Evolutionary conservation across 2,113 vertebrate genomes (phyloP).

Genomic region (Psephotus haematonotus): DNA sequence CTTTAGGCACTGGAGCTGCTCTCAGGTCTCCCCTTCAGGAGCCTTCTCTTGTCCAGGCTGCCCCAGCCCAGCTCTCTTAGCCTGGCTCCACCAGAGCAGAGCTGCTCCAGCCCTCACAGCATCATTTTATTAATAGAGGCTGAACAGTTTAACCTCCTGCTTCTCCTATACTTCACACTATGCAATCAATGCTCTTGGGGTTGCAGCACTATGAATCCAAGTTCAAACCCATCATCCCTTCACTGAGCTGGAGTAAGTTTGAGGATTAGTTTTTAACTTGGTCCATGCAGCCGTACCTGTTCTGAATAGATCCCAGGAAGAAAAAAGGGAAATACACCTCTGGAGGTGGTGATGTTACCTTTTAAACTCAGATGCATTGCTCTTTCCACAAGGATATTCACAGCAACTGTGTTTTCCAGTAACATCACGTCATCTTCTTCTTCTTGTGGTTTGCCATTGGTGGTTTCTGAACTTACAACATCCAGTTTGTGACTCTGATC

Average conservation of each 20-base stretch:
- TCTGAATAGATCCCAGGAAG: neutral
- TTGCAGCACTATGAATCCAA: neutral
- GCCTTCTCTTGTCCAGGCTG: neutral
- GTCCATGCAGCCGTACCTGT: neutral
- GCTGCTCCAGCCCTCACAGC: neutral
- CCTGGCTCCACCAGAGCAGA: neutral
- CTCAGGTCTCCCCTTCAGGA: too few species aligned
- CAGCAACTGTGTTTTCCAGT: conserved; percentile 80
- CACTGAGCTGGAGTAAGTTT: neutral
- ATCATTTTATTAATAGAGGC: neutral
- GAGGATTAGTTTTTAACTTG: neutral
- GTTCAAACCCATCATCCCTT: neutral
- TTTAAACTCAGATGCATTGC: conserved; percentile 95
- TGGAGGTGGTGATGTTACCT: conserved; percentile 69
- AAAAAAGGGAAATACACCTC: neutral
- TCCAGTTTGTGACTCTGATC: conserved; percentile 15
- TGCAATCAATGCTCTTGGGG: fast-evolving
- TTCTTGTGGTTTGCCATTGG: neutral
- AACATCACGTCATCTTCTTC: conserved; percentile 4
- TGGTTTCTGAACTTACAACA: neutral
- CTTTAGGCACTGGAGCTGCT: too few species aligned
- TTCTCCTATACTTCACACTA: neutral
- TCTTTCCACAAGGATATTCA: conserved; percentile 84
- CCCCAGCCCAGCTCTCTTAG: neutral
- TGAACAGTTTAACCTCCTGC: neutral